These are phyloP conservation scores for Dendrocincla fuliginosa DNA, from an alignment of 2,797 vertebrate species.

Conservation along the genomic window DNA sequence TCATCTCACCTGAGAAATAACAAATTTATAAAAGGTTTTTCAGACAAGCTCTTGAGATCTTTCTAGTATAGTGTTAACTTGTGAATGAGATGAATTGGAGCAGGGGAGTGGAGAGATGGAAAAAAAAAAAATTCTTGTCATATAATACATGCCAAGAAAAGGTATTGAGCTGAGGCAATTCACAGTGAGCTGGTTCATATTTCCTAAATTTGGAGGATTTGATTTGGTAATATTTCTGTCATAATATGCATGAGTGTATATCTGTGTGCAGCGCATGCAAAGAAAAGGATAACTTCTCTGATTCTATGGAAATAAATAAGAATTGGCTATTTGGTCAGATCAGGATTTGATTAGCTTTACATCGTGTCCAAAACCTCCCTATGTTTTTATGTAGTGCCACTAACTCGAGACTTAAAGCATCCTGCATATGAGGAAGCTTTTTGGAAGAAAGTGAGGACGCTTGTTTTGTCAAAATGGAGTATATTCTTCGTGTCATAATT, in stretches of 20 bases:
- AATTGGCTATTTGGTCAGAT: not conserved
- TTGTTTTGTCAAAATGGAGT: not conserved
- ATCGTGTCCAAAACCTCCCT: not conserved
- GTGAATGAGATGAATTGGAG: not conserved
- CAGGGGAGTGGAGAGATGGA: accelerated
- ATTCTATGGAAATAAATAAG: not conserved
- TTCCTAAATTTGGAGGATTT: not conserved
- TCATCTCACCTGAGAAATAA: not conserved
- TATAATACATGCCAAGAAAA: not conserved
- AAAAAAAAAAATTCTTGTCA: not conserved
- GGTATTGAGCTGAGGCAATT: not conserved
- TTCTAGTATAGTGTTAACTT: not conserved
- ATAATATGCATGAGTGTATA: not conserved
- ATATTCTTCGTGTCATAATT: not conserved
- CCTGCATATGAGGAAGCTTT: not conserved
- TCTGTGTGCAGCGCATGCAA: not conserved
- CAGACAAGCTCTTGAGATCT: not conserved
- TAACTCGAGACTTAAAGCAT: not conserved
- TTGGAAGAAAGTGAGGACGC: not conserved
- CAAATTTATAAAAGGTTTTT: not conserved
- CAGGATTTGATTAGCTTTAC: not conserved
- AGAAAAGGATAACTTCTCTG: not conserved
- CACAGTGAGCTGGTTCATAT: not conserved
- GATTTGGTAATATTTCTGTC: not conserved
- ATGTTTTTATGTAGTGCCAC: not conserved